Evolutionary conservation across 2,797 vertebrate genomes (phyloP), one percentile per base, ranked within the genome.

Genomic region (Columba guinea): DNA sequence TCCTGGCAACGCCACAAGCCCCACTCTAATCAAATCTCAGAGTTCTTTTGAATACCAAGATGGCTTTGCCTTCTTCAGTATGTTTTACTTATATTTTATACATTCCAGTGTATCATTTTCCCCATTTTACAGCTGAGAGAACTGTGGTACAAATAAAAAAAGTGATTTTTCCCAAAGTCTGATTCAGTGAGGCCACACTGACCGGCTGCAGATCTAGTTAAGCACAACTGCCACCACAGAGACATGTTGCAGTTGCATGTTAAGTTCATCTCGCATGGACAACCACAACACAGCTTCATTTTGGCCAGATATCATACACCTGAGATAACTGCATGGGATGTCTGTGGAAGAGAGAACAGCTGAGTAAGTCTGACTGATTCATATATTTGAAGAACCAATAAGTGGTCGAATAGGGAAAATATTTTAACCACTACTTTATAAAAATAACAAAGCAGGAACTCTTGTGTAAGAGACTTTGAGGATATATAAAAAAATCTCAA

Each of bases 371-470:
- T 83, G 32, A 46, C 30, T 74, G 39, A 86, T 85, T 56, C 49
- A 48, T 73, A 15, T 41, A 58, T 73, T 68, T 52, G 9, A 78
- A 93, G n/a, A 88, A 51, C 34, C 65, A 74, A 18, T 58, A 69
- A 78, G 34, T 5, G 11, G 37, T 63, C 53, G 46, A 87, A 68
- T 53, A 80, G 16, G 17, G 20, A 64, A 89, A 79, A 59, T 74
- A 87, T 58, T 91, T 68, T 71, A 75, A 46, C 13, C 17, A 21
- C 18, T 44, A 13, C 59, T 69, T 64, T 44, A 37, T 11, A 32
- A 81, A 91, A 93, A 75, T 24, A 68, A 37, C 46, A 84, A 89
- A 89, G 49, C 24, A 83, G 34, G 14, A 92, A 69, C 30, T 28
- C 69, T 77, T 37, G 8, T 9, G 1, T 51, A 32, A 69, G 44